These are phyloP conservation scores for Parazoanthus darwini DNA, from an alignment of 92 coral and sea anemone species.

Conservation along the genomic window DNA sequence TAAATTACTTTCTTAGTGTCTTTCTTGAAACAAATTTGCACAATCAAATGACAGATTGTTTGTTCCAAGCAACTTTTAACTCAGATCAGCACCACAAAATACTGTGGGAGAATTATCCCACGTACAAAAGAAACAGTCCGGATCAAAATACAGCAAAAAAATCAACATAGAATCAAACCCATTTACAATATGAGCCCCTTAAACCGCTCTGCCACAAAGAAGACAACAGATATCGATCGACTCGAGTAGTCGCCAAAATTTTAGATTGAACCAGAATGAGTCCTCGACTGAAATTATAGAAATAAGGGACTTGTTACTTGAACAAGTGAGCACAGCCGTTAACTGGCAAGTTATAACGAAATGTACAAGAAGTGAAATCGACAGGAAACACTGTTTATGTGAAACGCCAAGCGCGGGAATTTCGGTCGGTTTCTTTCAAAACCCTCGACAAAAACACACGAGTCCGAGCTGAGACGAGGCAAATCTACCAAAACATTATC, in stretches of 20 bases:
- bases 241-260: not conserved
- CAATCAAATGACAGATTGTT: not conserved
- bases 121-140: not conserved
- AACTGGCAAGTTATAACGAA: too few species aligned
- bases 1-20: slow-evolving; percentile 17
- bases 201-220: slow-evolving; percentile 38
- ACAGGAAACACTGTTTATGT: slow-evolving; percentile 34
- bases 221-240: slow-evolving; percentile 22
- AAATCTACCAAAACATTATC: not conserved
- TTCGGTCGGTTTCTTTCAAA: slow-evolving; percentile 32
- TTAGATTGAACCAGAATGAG: slow-evolving; percentile 10
- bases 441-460: slow-evolving; percentile 27
- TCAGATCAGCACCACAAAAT: not conserved
- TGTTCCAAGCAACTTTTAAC: not conserved
- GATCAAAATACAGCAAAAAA: not conserved
- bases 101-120: not conserved
- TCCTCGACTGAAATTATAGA: not conserved
- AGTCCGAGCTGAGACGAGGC: not conserved
- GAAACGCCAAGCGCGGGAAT: slow-evolving; percentile 47
- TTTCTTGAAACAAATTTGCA: not conserved
- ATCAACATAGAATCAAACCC: not conserved
- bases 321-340: not conserved
- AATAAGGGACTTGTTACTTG: not conserved
- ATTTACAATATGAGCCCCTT: not conserved
- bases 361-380: not conserved